These are phyloP conservation scores for Deilephila porcellus DNA, from an alignment of 2,888 invertebrate species.

Conservation along the genomic window DNA sequence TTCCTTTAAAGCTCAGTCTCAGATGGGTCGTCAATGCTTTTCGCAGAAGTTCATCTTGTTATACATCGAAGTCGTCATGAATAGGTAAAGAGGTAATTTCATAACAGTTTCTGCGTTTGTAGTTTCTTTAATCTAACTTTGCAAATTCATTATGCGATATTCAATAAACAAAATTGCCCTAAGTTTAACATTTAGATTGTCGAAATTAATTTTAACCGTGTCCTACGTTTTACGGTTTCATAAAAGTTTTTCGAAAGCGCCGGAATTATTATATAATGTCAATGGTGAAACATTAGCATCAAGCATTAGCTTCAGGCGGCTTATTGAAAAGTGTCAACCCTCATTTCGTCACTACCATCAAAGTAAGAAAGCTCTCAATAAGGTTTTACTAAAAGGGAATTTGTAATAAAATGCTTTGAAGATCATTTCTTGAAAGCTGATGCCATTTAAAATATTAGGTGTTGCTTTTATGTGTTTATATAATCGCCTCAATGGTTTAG, in stretches of 20 bases:
- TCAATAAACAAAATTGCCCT: no score
- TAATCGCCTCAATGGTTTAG: no score
- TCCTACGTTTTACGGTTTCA: conserved; percentile 8
- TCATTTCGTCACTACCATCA: conserved; percentile 17
- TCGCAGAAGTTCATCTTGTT: no score
- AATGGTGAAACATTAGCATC: conserved; percentile 15
- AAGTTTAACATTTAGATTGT: background rate
- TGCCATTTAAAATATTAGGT: background rate
- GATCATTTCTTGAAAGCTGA: background rate
- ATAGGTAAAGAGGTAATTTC: background rate
- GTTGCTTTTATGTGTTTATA: background rate
- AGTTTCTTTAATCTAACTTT: no score
- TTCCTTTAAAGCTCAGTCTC: background rate
- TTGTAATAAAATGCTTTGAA: conserved; percentile 10
- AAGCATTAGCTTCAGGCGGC: conserved; percentile 20
- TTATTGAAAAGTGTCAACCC: conserved; percentile 24
- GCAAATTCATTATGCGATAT: no score
- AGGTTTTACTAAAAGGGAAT: conserved; percentile 10
- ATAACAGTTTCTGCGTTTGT: background rate
- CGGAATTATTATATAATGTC: conserved; percentile 11
- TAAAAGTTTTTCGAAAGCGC: conserved; percentile 7
- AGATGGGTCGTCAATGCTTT: no score
- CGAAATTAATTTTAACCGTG: background rate
- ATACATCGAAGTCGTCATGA: background rate
- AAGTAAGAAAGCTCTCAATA: conserved; percentile 18